Evolutionary conservation across 2,797 vertebrate species (phyloP), one percentile per base, ranked within the genome.

Genomic region (Sebastolobus alascanus): DNA sequence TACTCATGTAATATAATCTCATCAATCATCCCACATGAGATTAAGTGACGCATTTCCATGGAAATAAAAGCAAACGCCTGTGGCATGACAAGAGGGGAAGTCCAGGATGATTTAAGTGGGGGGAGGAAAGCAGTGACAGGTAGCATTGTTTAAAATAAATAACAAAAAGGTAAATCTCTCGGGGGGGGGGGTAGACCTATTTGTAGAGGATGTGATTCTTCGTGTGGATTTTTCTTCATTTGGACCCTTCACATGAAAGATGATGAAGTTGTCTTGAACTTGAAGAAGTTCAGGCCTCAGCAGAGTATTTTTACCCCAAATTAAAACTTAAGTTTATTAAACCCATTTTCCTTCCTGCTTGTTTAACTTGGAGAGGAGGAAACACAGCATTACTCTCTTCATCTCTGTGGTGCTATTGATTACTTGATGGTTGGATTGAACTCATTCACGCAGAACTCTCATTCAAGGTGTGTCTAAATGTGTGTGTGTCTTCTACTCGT

Each of bases 341-440:
- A 54, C 65, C 65, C 8, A 54, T 73, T 83, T 77, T 25, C 31
- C 46, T 68, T 25, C 61, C 46, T 56, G 2, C 6, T 38, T 50
- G 59, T 73, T 70, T 35, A 27, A 59, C 25, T 54, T 14, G 6
- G 6, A 14, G 27, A 18, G 37, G 20, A 14, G 43, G 46, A 3
- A 52, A n/a, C 22, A 20, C 60, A 31, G 29, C 38, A 35, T 37
- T 73, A 31, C 65, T 33, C 43, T 58, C 33, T 40, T 82, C 66
- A 40, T 73, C 29, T 64, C 46, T 67, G 52, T 10, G 29, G 20
- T 69, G 46, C 54, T 55, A 80, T 92, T 87, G 83, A 91, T 87
- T 70, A 87, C 82, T 88, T 90, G 87, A 91, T 90, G 89, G 88
- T 91, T 90, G 88, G 87, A 83, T 87, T 63, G 78, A 83, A 75